These are phyloP conservation scores for Brachycybe producta DNA, from an alignment of 2,888 invertebrate genomes.

Conservation along the genomic window DNA sequence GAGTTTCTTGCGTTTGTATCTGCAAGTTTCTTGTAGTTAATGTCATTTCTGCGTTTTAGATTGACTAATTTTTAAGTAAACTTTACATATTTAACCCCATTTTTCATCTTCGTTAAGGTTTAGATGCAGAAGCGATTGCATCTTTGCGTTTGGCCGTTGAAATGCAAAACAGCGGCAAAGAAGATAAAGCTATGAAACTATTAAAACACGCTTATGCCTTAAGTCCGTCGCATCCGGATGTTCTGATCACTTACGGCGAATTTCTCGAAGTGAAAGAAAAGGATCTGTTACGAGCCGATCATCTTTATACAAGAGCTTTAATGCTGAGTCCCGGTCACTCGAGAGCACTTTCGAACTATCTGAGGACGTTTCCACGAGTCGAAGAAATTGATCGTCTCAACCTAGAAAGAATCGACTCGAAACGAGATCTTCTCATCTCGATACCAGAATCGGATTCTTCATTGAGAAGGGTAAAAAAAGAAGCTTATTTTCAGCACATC, in stretches of 20 bases:
- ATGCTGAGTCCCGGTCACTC: conserved; percentile 68
- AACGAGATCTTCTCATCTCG: conserved; percentile 63
- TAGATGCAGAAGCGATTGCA: conserved; percentile 62
- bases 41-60: no score
- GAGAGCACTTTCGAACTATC: conserved; percentile 62
- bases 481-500: conserved; percentile 64
- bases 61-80: background rate
- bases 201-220: conserved; percentile 83
- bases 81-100: no score
- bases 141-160: conserved; percentile 72
- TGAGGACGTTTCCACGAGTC: conserved; percentile 63
- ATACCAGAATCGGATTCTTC: conserved; percentile 69
- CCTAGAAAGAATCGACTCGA: conserved; percentile 65
- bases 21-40: no score
- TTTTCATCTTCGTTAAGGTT: no score
- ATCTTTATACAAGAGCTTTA: conserved; percentile 69
- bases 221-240: conserved; percentile 82
- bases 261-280: conserved; percentile 73
- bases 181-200: conserved; percentile 69
- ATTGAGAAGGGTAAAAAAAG: conserved; percentile 74
- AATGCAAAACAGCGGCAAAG: conserved; percentile 66
- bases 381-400: conserved; percentile 73
- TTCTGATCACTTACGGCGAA: conserved; percentile 83
- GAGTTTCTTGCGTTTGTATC: no score
- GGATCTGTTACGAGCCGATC: conserved; percentile 79